Evolutionary conservation across 2,888 invertebrate genomes (phyloP).

Genomic region (Pterostichus niger): DNA sequence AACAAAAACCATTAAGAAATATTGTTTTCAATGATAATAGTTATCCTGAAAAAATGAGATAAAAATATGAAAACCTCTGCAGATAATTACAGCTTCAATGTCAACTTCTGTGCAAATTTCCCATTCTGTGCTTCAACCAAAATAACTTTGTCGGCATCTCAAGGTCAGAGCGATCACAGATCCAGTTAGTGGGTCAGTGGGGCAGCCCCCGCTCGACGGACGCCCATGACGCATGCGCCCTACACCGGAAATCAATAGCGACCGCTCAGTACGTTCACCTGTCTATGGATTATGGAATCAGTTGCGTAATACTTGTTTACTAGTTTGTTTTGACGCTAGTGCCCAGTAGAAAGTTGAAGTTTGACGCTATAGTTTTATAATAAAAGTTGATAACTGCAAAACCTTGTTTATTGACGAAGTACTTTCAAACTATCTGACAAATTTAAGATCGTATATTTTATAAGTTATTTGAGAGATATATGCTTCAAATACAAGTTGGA

Average conservation of each 20-base stretch:
- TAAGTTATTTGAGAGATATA: no score
- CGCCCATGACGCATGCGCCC: constrained; percentile 13
- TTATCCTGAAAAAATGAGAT: no score
- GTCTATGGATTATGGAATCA: not conserved
- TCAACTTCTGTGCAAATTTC: constrained; percentile 2
- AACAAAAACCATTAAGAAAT: no score
- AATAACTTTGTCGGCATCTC: not conserved
- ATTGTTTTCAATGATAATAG: no score
- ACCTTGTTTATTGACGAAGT: no score
- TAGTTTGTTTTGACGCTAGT: not conserved
- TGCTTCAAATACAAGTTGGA: no score
- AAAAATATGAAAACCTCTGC: not conserved
- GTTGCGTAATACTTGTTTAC: constrained; percentile 17
- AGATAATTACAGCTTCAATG: no score
- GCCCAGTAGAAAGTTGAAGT: not conserved
- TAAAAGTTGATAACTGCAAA: not conserved
- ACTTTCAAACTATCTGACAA: no score
- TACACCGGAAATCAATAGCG: constrained; percentile 24
- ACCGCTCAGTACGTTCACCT: not conserved
- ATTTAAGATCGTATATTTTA: no score
- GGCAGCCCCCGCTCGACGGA: not conserved
- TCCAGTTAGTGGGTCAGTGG: constrained; percentile 19
- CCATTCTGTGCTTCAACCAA: not conserved
- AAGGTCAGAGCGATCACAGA: constrained; percentile 1
- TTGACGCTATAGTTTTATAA: not conserved